phyloP scores from a whole-genome alignment of 2,797 vertebrate genomes.

The Intellagama lesueurii region DNA sequence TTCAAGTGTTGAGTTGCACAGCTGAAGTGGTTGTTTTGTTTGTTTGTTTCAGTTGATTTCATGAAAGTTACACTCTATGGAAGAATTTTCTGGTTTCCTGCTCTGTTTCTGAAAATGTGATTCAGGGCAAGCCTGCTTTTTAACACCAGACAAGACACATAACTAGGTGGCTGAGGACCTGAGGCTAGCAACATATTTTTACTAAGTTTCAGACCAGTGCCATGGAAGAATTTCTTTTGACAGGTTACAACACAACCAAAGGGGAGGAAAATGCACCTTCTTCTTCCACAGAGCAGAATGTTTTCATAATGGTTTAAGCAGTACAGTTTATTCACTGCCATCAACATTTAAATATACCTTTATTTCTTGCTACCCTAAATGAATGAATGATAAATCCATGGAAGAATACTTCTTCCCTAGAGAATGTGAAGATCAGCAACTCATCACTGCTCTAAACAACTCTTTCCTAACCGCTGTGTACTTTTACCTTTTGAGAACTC shows the following conservation, averaged over 20 bases:
- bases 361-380: slow-evolving; percentile 40
- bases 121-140: slow-evolving; percentile 26
- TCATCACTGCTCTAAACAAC: background rate
- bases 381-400: slow-evolving; percentile 33
- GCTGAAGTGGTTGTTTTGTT: background rate
- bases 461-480: background rate
- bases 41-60: background rate
- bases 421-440: background rate
- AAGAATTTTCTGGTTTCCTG: background rate
- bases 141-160: slow-evolving; percentile 6
- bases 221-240: slow-evolving; percentile 55
- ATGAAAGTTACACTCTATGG: background rate
- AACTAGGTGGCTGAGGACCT: slow-evolving; percentile 44
- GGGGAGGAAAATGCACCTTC: background rate
- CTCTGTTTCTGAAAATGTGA: background rate
- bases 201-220: slow-evolving; percentile 29
- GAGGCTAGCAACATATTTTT: slow-evolving; percentile 51
- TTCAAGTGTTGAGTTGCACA: background rate
- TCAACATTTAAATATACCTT: slow-evolving; percentile 42
- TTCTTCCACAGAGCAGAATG: slow-evolving; percentile 12
- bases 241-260: slow-evolving; percentile 35
- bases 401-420: background rate
- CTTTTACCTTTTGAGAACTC: background rate
- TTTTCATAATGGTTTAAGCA: slow-evolving; percentile 59
- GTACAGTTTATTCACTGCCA: slow-evolving; percentile 51